Evolutionary conservation across 2,888 invertebrate species (phyloP).

Genomic region (Drosophila anceps): DNA sequence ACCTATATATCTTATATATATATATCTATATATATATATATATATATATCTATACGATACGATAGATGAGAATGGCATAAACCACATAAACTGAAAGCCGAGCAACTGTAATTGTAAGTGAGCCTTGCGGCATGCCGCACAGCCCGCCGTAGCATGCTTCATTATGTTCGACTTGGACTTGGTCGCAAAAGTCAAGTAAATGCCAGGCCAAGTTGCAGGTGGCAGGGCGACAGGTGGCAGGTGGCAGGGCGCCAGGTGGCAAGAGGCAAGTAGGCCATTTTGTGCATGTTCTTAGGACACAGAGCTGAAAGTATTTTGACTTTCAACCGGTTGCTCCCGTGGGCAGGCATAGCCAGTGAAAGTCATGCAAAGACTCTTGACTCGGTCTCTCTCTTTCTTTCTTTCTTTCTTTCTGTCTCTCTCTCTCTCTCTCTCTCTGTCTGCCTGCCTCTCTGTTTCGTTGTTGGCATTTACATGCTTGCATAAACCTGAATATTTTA

Average conservation of each 20-base stretch:
- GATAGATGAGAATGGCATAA: conserved; percentile 22
- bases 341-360: conserved; percentile 57
- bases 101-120: conserved; percentile 26
- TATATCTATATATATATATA: background rate
- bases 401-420: background rate
- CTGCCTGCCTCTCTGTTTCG: conserved; percentile 1
- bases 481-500: conserved; percentile 79
- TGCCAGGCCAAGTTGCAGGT: conserved; percentile 50
- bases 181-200: conserved; percentile 53
- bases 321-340: conserved; percentile 73
- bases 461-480: conserved; percentile 76
- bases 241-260: conserved; percentile 25
- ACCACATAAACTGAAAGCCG: conserved; percentile 17
- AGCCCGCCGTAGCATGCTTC: conserved; percentile 13
- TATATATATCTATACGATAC: conserved; percentile 1
- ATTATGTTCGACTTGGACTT: conserved; percentile 48
- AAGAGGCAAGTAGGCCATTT: conserved; percentile 75
- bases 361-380: conserved; percentile 61
- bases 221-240: conserved; percentile 17
- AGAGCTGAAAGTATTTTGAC: conserved; percentile 31
- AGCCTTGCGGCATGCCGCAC: conserved; percentile 12
- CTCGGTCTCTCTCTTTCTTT: conserved; percentile 1
- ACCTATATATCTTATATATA: background rate
- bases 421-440: background rate
- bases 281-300: conserved; percentile 45